Evolutionary conservation across 2,888 invertebrate species (phyloP), one percentile per base, ranked within the genome.

Genomic region (Callyntrura sp.): DNA sequence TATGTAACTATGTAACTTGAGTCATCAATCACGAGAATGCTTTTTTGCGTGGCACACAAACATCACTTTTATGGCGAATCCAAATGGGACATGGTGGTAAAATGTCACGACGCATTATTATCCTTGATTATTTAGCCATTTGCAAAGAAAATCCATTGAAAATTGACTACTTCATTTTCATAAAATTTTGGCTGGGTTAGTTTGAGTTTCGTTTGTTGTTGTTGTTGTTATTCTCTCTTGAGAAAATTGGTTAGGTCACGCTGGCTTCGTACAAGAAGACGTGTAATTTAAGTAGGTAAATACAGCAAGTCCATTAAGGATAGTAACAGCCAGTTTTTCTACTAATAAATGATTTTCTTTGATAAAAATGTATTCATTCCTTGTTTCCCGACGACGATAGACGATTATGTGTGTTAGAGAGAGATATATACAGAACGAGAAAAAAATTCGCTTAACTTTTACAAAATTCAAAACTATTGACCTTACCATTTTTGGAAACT

Each of bases 401-500:
- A n/a, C n/a, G n/a, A n/a, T n/a, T n/a, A n/a, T n/a, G n/a, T n/a
- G n/a, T n/a, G n/a, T n/a, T n/a, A n/a, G n/a, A n/a, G n/a, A n/a
- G n/a, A n/a, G n/a, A n/a, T n/a, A n/a, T n/a, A n/a, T n/a, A n/a
- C n/a, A n/a, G n/a, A n/a, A n/a, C n/a, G n/a, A n/a, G n/a, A n/a
- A 0, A 78, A 60, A 79, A 79, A 43, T 43, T 12, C 35, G 51
- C 35, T 70, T 82, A 73, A 70, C 57, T 70, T 70, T n/a, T n/a
- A 45, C n/a, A 88, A 20, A 70, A 55, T 86, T 79, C 35, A 23
- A 87, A 68, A 87, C 60, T 83, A 51, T 88, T 88, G 88, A 88
- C 88, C 88, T 88, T 83, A 88, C 88, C 88, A 88, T 45, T 8
- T 88, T 88, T 88, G 76, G 88, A 83, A 45, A 62, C 23, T 23